phyloP scores from a whole-genome alignment of 1,140 invertebrate genomes.

The Neodiprion fabricii region DNA sequence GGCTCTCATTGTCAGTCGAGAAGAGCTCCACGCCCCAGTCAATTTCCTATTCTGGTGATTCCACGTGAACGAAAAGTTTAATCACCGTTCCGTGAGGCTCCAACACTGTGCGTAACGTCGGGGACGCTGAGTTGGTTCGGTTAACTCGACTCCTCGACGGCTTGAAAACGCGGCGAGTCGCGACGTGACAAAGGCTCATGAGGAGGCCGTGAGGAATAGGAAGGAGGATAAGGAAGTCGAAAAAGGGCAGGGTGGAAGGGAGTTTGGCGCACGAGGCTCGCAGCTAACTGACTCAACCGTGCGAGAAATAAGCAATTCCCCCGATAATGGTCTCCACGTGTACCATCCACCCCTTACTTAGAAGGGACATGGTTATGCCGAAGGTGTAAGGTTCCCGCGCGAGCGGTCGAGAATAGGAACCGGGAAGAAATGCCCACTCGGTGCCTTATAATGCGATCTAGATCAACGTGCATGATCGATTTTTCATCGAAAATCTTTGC shows the following conservation, averaged over 20 bases:
- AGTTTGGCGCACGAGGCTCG: background rate
- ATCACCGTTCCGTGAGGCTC: conserved; percentile 15
- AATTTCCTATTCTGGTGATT: too few species aligned
- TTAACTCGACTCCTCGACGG: too few species aligned
- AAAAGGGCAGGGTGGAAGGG: background rate
- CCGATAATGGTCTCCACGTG: background rate
- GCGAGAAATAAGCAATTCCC: conserved; percentile 20
- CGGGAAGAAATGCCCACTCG: background rate
- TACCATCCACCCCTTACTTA: background rate
- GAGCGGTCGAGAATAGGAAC: background rate
- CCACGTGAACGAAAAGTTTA: background rate
- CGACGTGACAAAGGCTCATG: too few species aligned
- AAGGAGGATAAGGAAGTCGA: background rate
- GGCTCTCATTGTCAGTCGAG: too few species aligned
- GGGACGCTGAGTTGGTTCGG: background rate
- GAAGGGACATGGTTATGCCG: background rate
- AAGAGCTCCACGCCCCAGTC: too few species aligned
- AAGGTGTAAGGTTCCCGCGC: background rate
- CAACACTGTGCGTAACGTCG: conserved; percentile 4
- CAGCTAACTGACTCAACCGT: conserved; percentile 19
- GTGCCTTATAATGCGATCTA: too few species aligned
- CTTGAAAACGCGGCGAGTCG: too few species aligned
- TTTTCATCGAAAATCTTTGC: too few species aligned
- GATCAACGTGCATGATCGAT: too few species aligned
- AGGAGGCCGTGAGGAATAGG: background rate